Base-by-base conservation (phyloP, 2,113 vertebrate genomes). In the Melanostigma gelatinosum region DNA sequence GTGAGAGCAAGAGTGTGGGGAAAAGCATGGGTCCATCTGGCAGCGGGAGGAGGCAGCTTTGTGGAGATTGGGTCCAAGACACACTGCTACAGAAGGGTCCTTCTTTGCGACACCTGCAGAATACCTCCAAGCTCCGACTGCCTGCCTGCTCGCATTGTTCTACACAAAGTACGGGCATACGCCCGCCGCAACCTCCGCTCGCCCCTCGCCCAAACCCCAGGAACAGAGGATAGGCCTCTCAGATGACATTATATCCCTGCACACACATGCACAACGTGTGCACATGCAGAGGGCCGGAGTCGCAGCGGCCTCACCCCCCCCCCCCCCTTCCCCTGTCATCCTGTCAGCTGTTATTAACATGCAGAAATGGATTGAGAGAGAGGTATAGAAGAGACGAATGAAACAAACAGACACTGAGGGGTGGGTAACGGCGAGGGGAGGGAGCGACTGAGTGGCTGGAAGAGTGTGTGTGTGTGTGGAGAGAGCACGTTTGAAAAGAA, bases 11-110 rank as follows among this genome's bases (percentile, higher is more conserved):
- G 93, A 94, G 94, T 93, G 93, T 91, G 91, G 92, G 89, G 89
- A 91, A 93, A 93, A 91, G 93, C 93, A 93, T 86, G 92, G 92
- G 93, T 95, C 95, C 94, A 95, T 95, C 95, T 95, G 95, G 93
- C 94, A 95, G 89, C 90, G 81, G 92, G 90, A 90, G 89, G 90
- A 94, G 89, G 87, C 85, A 92, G 93, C 93, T 95, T 95, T 95
- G 93, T 93, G 91, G 90, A 94, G 92, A 93, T 91, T 83, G 88
- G 90, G 85, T 94, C 94, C 93, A 94, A 95, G 93, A 94, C 93
- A 93, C 90, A 89, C 91, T 86, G 93, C 93, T 94, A 92, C 94
- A 95, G 94, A 95, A 95, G 94, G 92, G 94, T 93, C 92, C 93
- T 92, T 92, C 87, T 90, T 92, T 75, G 78, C 86, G 88, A 93